phyloP scores from a whole-genome alignment of 2,888 invertebrate genomes.

The Agonopterix arenella region DNA sequence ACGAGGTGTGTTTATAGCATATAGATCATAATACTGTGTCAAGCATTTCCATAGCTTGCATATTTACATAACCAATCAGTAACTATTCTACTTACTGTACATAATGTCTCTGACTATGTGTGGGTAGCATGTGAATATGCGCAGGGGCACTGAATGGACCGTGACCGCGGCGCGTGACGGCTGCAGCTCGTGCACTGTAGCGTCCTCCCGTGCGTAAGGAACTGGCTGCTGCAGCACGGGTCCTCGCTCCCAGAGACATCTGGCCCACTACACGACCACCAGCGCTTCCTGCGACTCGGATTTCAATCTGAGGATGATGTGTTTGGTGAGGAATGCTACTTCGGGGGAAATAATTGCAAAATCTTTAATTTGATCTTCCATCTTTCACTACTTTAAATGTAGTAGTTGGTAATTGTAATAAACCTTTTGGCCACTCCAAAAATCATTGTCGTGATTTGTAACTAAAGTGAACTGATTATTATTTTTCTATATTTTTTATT shows the following conservation, averaged over 20 bases:
- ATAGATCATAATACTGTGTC: too few species aligned
- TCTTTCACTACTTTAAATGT: too few species aligned
- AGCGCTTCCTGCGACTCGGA: slow-evolving; percentile 49
- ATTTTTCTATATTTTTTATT: too few species aligned
- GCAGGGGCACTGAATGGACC: slow-evolving; percentile 92
- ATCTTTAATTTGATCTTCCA: too few species aligned
- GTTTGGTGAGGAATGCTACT: too few species aligned
- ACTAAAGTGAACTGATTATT: too few species aligned
- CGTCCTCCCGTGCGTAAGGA: slow-evolving; percentile 90
- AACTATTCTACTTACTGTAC: slow-evolving; percentile 52
- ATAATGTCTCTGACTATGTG: slow-evolving; percentile 63
- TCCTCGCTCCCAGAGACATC: slow-evolving; percentile 91
- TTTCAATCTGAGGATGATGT: slow-evolving; percentile 47
- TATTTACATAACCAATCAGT: neutral
- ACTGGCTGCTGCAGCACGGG: slow-evolving; percentile 92
- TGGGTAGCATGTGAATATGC: slow-evolving; percentile 83
- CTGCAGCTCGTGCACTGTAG: slow-evolving; percentile 93
- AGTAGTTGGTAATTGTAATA: too few species aligned
- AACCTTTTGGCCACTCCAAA: too few species aligned
- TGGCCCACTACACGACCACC: slow-evolving; percentile 80
- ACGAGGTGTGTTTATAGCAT: too few species aligned
- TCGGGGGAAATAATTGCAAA: too few species aligned
- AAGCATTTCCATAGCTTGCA: too few species aligned
- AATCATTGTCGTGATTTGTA: too few species aligned
- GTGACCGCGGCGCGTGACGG: slow-evolving; percentile 89